Evolutionary conservation across 2,797 vertebrate genomes (phyloP), one percentile per base, ranked within the genome.

Genomic region (Lates japonicus): DNA sequence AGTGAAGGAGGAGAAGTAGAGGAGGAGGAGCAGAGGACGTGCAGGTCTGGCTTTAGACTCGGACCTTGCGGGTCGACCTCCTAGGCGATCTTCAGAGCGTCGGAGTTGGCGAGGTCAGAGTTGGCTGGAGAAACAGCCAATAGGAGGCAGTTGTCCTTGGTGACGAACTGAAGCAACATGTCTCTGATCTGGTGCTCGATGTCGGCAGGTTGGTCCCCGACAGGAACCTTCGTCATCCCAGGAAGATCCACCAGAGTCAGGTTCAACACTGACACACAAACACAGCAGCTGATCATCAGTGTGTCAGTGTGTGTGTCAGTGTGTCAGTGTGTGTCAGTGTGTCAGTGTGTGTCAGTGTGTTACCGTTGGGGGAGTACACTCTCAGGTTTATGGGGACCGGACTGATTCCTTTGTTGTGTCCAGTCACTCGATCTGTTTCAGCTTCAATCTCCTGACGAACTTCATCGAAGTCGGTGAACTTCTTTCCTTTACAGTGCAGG

Each of bases 131-230:
- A 98, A 19, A 99, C 98, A 0, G 98, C 97, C 87, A 99, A 87
- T 79, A 98, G 93, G 74, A 99, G 97, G 88, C 98, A 99, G 89
- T 98, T 99, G 65, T 98, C 98, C 90, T 99, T 98, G 83, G 97
- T 98, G 83, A 98, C 97, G 2, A 98, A 99, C 93, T 98, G 98
- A 96, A 97, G 95, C 3, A 99, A 90, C 97, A 99, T 99, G 0
- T 99, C 98, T 66, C 91, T 94, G 87, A 99, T 99, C 95, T 98
- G 97, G 69, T 95, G 94, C 92, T 99, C 98, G 0, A 99, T 99
- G 93, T 99, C 98, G 0, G 91, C 74, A 0, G 98, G 98, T 76
- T 99, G 98, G 91, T 99, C 98, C 0, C 98, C 98, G 3, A 99
- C 98, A 0, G 98, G 96, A 7, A 99, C 97, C 89, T 99, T 99